Base-by-base conservation (phyloP, 2,888 invertebrate genomes). In the Lucinisca nassula region DNA sequence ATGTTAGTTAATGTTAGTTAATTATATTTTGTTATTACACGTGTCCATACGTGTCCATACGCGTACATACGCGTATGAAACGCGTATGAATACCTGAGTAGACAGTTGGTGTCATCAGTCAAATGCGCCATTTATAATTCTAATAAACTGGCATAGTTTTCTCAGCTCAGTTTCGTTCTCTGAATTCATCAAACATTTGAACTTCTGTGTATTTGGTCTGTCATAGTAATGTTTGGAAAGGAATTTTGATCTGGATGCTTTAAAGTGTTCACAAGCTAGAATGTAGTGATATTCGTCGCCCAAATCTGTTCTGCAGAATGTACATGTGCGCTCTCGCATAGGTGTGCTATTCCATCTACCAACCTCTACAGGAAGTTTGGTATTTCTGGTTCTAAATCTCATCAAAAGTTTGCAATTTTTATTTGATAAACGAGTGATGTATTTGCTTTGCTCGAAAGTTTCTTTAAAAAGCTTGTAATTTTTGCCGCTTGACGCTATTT, bases 241-340 rank as follows among this genome's bases (percentile, higher is more conserved):
- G 45, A 45, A 45, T 17, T 45, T 45, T 12, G 45, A 17, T 45
- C 45, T 8, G 45, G 17, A 12, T 17, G 45, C 17, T 45, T 45
- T 45, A 45, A 45, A 45, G 45, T 8, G 17, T 17, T 45, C 12
- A 24, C 37, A 74, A 55, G 27, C 12, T n/a, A 75, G 30, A 27
- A 75, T 35, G 45, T 75, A 75, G 49, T 75, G 49, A 75, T 27
- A 49, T 45, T 75, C 75, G 30, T 75, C 75, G 24, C 45, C 49
- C 27, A 75, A 2, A 8, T 49, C 49, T 6, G 24, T 21, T 8
- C 49, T 17, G 30, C 45, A 75, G 10, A 49, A 24, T 21, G 75
- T 40, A 49, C 75, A 75, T 40, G 30, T 75, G 30, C 75, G 38
- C 21, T 75, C 49, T 21, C 17, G 12, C 17, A 40, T 3, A 27